These are phyloP conservation scores for Listronotus bonariensis DNA, from an alignment of 1,140 invertebrate genomes.

Conservation along the genomic window DNA sequence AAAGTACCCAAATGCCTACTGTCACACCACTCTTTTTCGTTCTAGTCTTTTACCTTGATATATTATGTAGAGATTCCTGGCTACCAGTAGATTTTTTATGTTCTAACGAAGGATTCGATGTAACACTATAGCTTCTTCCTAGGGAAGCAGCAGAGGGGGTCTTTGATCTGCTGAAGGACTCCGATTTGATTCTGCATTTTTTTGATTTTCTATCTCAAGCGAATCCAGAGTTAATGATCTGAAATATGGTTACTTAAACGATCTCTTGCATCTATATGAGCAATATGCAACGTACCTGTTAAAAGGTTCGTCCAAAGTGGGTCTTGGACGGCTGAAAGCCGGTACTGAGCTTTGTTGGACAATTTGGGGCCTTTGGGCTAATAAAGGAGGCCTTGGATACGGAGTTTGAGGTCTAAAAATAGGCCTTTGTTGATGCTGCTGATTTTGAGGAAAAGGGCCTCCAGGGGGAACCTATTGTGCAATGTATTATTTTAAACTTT, in stretches of 20 bases:
- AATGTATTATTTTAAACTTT: too few species aligned
- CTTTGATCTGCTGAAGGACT: constrained; percentile 34
- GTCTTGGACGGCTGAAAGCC: constrained; percentile 30
- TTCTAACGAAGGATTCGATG: constrained; percentile 22
- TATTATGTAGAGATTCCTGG: constrained; percentile 19
- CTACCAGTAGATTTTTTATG: constrained; percentile 29
- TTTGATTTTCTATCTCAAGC: constrained; percentile 35
- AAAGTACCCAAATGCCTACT: too few species aligned
- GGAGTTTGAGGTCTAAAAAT: constrained; percentile 41
- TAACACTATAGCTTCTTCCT: constrained; percentile 38
- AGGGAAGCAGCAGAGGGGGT: constrained; percentile 38
- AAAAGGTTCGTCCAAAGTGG: constrained; percentile 29
- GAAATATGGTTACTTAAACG: constrained; percentile 4
- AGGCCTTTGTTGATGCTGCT: constrained; percentile 21
- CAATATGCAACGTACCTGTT: constrained; percentile 31
- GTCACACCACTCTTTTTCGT: too few species aligned
- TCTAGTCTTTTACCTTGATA: constrained; percentile 16
- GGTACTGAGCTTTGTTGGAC: constrained; percentile 47
- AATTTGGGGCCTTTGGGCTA: constrained; percentile 43
- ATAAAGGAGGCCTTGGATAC: constrained; percentile 41
- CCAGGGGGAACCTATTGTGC: neutral
- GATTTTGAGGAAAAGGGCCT: neutral
- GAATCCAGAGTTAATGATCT: constrained; percentile 50
- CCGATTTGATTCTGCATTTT: constrained; percentile 20
- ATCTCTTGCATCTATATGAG: too few species aligned